Conservation (phyloP, 2,797 vertebrate genomes). For the Tarsius wallacei region DNA sequence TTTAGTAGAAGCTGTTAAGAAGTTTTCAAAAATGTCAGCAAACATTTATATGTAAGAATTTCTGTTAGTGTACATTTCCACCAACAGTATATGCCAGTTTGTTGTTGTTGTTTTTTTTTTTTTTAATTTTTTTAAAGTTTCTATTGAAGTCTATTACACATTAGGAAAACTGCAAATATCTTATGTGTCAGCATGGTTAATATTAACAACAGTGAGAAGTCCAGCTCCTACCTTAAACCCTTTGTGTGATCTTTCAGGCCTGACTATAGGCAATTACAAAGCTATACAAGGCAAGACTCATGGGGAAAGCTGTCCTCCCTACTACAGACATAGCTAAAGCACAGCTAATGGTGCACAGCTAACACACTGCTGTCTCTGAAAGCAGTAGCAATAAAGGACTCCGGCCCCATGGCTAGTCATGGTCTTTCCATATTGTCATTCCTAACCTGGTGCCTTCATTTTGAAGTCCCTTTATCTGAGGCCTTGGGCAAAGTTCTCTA, state of each 20-base stretch:
- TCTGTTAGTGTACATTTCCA: background rate
- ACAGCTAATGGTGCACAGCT: no score
- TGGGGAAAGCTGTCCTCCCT: background rate
- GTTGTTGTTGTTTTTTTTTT: no score
- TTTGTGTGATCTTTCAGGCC: background rate
- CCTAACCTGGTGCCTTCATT: background rate
- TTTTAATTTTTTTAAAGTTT: background rate
- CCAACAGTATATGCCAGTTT: no score
- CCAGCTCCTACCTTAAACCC: background rate
- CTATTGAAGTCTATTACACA: background rate
- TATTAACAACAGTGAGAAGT: background rate
- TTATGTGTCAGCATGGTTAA: background rate
- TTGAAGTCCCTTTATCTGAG: background rate
- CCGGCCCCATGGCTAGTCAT: no score
- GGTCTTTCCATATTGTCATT: background rate
- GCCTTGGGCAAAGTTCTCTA: background rate
- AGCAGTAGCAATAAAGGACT: no score
- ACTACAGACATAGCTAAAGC: no score
- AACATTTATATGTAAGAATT: background rate
- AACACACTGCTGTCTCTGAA: background rate
- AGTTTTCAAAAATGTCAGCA: background rate
- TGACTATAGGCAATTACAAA: background rate
- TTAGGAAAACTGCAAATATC: background rate
- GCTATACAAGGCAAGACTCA: background rate
- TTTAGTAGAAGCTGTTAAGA: background rate